A percentile compares a stretch with the other conserved stretches of the same genome.
Evolutionary conservation across 2,888 invertebrate species (phyloP).

Genomic region (Axea sp.): DNA sequence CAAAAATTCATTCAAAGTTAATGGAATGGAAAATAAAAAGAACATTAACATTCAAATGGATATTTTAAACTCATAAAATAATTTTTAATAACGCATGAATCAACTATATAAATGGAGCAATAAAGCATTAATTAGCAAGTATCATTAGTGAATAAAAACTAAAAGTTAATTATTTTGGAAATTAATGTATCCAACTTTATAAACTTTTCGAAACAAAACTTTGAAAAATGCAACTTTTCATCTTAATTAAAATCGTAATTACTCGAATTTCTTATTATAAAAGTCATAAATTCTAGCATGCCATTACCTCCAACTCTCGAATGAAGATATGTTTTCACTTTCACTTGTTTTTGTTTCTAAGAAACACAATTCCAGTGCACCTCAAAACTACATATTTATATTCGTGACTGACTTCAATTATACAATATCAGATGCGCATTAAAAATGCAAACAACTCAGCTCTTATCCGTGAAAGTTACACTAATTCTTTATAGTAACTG

Average conservation of each 20-base stretch:
- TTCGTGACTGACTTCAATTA: constrained; percentile 55
- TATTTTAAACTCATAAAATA: too few relatives aligned
- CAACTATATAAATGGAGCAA: too few relatives aligned
- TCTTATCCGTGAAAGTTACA: constrained; percentile 37
- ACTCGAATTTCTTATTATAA: constrained; percentile 20
- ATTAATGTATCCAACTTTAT: too few relatives aligned
- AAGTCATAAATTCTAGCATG: constrained; percentile 27
- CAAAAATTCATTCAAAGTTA: constrained; percentile 13
- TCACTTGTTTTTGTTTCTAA: constrained; percentile 36
- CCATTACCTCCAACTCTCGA: constrained; percentile 42
- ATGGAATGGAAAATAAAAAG: constrained; percentile 11
- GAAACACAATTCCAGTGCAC: constrained; percentile 2
- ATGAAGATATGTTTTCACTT: constrained; percentile 49
- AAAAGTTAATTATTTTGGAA: too few relatives aligned
- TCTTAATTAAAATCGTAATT: constrained; percentile 20
- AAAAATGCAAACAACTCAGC: constrained; percentile 23
- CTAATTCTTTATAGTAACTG: constrained; percentile 25
- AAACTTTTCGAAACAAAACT: too few relatives aligned
- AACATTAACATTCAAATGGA: not conserved
- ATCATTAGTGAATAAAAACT: too few relatives aligned
- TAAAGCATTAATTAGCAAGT: too few relatives aligned
- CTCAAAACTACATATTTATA: constrained; percentile 42
- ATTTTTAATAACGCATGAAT: too few relatives aligned
- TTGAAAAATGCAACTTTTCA: too few relatives aligned
- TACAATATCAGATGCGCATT: constrained; percentile 44